Base-by-base conservation (phyloP, 2,888 invertebrate genomes). In the Tupiocoris notatus region DNA sequence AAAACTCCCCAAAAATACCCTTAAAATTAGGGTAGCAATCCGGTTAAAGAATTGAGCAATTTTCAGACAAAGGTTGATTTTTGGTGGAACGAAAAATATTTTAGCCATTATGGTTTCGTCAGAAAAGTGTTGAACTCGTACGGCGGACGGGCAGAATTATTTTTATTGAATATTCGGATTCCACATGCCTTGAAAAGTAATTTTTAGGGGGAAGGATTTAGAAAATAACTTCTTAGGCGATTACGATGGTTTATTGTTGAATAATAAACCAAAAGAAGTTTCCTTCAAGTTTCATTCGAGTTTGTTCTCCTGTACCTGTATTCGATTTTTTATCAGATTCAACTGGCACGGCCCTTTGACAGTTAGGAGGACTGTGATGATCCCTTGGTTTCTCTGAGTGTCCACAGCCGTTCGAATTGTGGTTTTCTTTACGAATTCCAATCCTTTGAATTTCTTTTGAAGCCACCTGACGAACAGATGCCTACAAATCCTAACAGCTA, bases 341-440 rank as follows among this genome's bases (percentile, higher is more conserved):
- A 80, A 68, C 71, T 78, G 78, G 57, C 79, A 78, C 12, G 75
- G 68, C 12, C 90, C 92, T 83, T 88, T 89, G 0, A 92, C 85
- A 78, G 88, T 87, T 1, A 92, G 85, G 22, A 92, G 84, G 1
- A 91, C 89, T 79, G 91, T 89, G 79, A 92, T 88, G 78, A 92
- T 89, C 9, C 91, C 92, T 80, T 91, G 91, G 82, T 92, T 92
- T 77, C 91, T 85, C 73, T 88, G 88, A 0, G 92, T 92, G 81
- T 92, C 92, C 67, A 91, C 86, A 1, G 91, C 84, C 0, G 90
- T 89, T 2, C 92, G 86, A 39, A 91, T 86, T 56, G 89, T 89
- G 81, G 88, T 88, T 0, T 87, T 87, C 78, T 84, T 85, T 58
- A 89, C 88, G 81, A 90, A 88, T 79, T 88, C 88, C 75, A 89